Conservation (phyloP, 1,140 invertebrate species). For the Drosophila jambulina region DNA sequence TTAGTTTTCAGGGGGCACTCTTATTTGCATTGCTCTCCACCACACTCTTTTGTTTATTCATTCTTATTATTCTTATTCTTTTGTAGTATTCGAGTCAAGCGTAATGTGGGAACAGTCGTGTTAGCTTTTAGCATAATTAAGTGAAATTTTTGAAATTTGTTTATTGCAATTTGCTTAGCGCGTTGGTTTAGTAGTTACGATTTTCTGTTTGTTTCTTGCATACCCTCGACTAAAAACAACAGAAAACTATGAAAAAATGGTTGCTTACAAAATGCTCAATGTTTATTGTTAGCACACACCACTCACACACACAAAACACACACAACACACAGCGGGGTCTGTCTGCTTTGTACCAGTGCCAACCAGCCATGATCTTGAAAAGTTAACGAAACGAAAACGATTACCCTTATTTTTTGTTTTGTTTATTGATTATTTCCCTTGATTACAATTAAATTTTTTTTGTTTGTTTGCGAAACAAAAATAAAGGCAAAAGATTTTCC, state of each 20-base stretch:
- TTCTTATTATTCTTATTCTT: constrained; percentile 42
- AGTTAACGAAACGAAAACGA: constrained; percentile 43
- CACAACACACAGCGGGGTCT: constrained; percentile 45
- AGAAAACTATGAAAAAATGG: constrained; percentile 45
- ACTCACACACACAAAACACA: constrained; percentile 4
- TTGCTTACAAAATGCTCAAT: constrained; percentile 74
- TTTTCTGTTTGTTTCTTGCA: constrained; percentile 55
- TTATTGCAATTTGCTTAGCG: constrained; percentile 72
- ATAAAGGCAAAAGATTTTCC: constrained; percentile 52
- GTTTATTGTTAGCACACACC: constrained; percentile 57
- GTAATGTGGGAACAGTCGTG: constrained; percentile 68
- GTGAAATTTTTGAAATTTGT: constrained; percentile 70
- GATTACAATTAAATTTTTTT: constrained; percentile 8
- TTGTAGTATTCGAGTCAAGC: constrained; percentile 74
- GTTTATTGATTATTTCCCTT: constrained; percentile 51
- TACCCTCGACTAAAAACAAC: constrained; percentile 31
- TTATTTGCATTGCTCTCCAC: constrained; percentile 22
- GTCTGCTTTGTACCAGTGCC: constrained; percentile 70
- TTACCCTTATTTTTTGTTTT: constrained; percentile 35
- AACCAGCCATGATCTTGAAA: constrained; percentile 58
- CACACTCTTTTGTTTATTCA: constrained; percentile 73
- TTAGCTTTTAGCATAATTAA: constrained; percentile 73
- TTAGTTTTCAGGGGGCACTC: constrained; percentile 53
- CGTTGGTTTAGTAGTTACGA: constrained; percentile 71
- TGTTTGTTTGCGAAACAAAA: constrained; percentile 31